These are phyloP conservation scores for Takifugu flavidus DNA, from an alignment of 2,113 vertebrate genomes.

Conservation along the genomic window DNA sequence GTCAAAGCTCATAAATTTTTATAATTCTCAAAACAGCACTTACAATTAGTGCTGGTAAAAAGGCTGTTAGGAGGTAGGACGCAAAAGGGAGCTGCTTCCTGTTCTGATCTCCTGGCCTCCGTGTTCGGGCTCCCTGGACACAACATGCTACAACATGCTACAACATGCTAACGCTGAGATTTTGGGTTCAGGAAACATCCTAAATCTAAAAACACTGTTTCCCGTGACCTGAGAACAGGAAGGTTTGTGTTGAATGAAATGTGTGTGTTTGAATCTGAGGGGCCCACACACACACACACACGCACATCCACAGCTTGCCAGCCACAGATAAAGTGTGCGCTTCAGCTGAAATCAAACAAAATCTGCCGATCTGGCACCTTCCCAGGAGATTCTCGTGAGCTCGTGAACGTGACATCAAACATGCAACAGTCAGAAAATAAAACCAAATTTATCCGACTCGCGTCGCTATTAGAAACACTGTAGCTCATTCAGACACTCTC, in stretches of 20 bases:
- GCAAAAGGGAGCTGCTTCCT: neutral
- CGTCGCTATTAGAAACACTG: neutral
- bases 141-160: no score
- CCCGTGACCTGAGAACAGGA: neutral
- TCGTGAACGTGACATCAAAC: neutral
- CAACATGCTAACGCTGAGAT: no score
- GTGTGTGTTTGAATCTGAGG: neutral
- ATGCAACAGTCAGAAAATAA: neutral
- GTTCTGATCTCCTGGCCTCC: no score
- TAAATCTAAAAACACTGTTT: neutral
- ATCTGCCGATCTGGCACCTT: neutral
- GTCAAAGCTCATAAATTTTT: slow-evolving; percentile 21
- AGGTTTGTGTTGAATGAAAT: no score
- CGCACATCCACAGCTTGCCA: neutral
- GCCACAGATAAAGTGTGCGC: neutral
- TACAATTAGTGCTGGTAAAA: neutral
- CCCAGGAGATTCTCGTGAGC: neutral
- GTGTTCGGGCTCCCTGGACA: no score
- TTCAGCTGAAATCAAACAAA: neutral
- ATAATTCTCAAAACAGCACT: slow-evolving; percentile 19
- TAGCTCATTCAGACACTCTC: neutral
- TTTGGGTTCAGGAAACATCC: neutral
- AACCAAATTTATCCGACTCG: neutral
- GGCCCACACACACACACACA: no score
- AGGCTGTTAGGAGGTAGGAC: slow-evolving; percentile 1